Evolutionary conservation across 2,888 invertebrate species (phyloP), one percentile per base, ranked within the genome.

Genomic region (Pilophorus perplexus): DNA sequence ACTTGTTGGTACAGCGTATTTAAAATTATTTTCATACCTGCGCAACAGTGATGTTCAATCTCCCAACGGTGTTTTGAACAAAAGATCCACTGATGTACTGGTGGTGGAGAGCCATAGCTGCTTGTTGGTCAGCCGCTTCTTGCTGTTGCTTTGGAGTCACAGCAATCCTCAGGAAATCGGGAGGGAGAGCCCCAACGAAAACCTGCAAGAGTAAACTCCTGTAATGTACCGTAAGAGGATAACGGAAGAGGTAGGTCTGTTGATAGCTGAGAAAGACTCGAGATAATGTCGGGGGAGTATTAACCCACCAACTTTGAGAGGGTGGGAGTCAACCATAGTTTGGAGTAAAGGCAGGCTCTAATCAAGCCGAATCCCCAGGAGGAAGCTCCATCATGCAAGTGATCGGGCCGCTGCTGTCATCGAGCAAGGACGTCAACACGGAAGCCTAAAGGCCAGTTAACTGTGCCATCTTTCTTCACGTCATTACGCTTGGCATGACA

Each of bases 1-100:
- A n/a, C n/a, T n/a, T n/a, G n/a, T n/a, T n/a, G n/a, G n/a, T n/a
- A n/a, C n/a, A n/a, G n/a, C n/a, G 8, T 14, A 44, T 44, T 14
- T 48, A 12, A 46, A 42, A 60, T 55, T n/a, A n/a, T n/a, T n/a
- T n/a, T n/a, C n/a, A n/a, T 72, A 84, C 84, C 79, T 93, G 93
- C 23, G 85, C 88, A 69, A 94, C 85, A 12, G 93, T 93, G 73
- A 94, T 87, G 76, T 88, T 90, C 38, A 94, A 82, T 67, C 89
- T 81, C 2, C 92, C 92, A 76, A 77, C 72, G 68, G 82, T 77
- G 75, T 81, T 79, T 69, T 81, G 77, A 71, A 80, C 76, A 74
- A 79, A 77, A 2, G 76, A 73, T 78, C 80, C 77, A 67, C 79
- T 78, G 12, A 81, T 79, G 71, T 81, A 78, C 60, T 83, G 76